Conservation (phyloP, 2,113 vertebrate species). For the Emberiza fucata region DNA sequence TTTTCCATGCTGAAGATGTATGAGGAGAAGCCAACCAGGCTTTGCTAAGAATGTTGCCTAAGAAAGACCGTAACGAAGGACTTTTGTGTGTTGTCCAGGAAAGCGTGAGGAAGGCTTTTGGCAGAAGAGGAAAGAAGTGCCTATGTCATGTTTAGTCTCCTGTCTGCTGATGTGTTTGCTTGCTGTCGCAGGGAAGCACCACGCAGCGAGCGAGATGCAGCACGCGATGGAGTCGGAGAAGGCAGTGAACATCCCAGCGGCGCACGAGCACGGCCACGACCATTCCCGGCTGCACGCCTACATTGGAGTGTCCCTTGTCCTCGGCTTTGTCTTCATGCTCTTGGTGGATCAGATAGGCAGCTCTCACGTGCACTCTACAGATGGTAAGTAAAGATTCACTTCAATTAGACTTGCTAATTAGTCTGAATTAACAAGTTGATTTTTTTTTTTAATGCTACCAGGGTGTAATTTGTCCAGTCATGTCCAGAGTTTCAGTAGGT, state of each 20-base stretch:
- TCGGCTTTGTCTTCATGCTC: slow-evolving; percentile 98
- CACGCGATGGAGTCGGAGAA: slow-evolving; percentile 76
- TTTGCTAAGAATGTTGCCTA: neutral
- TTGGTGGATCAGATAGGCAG: slow-evolving; percentile 96
- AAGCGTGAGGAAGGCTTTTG: neutral
- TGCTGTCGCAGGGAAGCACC: slow-evolving; percentile 78
- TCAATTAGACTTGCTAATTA: neutral
- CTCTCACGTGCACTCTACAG: slow-evolving; percentile 87
- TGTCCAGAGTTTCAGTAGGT: neutral
- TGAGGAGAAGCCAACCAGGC: neutral
- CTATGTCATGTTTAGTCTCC: rapidly evolving
- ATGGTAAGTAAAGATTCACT: slow-evolving; percentile 76
- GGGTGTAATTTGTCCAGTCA: neutral
- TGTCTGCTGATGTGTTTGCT: neutral
- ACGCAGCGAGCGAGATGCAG: slow-evolving; percentile 72
- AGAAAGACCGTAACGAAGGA: neutral
- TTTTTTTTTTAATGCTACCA: neutral
- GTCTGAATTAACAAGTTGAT: neutral
- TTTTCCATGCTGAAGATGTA: neutral
- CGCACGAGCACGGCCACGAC: slow-evolving; percentile 77
- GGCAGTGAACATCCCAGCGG: slow-evolving; percentile 53
- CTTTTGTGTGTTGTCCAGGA: neutral
- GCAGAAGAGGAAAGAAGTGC: neutral
- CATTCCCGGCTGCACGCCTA: slow-evolving; percentile 88
- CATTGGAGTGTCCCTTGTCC: slow-evolving; percentile 93